phyloP scores from a whole-genome alignment of 2,888 invertebrate genomes.

The Drosophila hamatofila region DNA sequence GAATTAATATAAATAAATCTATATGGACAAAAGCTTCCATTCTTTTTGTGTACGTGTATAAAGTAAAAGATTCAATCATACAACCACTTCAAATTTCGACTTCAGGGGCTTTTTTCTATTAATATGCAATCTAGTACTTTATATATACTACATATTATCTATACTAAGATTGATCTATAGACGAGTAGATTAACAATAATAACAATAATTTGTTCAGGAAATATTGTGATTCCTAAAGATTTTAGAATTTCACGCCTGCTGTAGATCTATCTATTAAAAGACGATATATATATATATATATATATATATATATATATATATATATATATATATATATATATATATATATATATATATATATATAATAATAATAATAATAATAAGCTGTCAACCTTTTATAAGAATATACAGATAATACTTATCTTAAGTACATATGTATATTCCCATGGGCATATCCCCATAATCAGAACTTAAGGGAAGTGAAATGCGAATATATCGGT shows the following conservation, averaged over 20 bases:
- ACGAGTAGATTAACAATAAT: not conserved
- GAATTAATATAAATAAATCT: not conserved
- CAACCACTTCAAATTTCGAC: not conserved
- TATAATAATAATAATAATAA: no score
- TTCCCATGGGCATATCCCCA: not conserved
- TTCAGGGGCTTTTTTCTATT: no score
- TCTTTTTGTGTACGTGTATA: not conserved
- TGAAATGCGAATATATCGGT: not conserved
- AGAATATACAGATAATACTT: not conserved
- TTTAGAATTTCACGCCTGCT: not conserved
- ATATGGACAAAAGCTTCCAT: not conserved
- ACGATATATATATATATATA: not conserved
- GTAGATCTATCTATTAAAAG: not conserved
- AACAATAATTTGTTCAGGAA: no score
- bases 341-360: not conserved
- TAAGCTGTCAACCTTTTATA: not conserved
- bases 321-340: no score
- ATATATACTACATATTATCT: not conserved
- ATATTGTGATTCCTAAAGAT: not conserved
- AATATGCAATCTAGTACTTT: not conserved
- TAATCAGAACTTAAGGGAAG: not conserved
- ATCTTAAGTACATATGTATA: not conserved
- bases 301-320: not conserved
- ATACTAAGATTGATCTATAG: not conserved
- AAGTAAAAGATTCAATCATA: not conserved